Percentiles rank a stretch among this genome's conserved stretches.
Conservation (phyloP, 2,888 invertebrate species). For the Torymus tubicola region DNA sequence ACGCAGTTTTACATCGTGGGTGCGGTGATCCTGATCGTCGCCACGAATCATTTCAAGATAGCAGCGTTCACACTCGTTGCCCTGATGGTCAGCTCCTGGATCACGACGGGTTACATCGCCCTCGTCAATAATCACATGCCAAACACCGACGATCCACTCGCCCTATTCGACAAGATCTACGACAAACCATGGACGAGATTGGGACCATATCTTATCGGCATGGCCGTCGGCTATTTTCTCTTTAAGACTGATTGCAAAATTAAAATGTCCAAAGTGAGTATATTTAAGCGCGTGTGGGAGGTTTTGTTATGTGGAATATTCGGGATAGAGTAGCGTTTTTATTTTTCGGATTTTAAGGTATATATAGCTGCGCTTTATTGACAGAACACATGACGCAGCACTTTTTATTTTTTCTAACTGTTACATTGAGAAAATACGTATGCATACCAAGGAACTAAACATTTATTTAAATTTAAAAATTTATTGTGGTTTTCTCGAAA, state of each 20-base stretch:
- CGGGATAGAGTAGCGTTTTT: too few species aligned
- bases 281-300: not conserved
- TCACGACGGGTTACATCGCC: constrained; percentile 88
- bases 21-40: constrained; percentile 87
- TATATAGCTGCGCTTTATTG: too few species aligned
- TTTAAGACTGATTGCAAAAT: constrained; percentile 90
- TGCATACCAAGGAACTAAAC: too few species aligned
- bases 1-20: constrained; percentile 92
- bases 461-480: too few species aligned
- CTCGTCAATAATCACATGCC: constrained; percentile 88
- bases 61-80: constrained; percentile 82
- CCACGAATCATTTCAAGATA: constrained; percentile 87
- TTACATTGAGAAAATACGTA: too few species aligned
- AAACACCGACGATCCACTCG: constrained; percentile 87
- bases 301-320: too few species aligned
- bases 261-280: constrained; percentile 83
- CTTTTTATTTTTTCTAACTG: too few species aligned
- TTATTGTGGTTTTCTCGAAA: too few species aligned
- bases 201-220: constrained; percentile 90
- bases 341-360: too few species aligned
- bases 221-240: constrained; percentile 89
- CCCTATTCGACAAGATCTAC: constrained; percentile 91
- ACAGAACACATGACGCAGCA: too few species aligned
- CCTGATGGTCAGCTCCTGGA: constrained; percentile 86
- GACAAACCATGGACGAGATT: constrained; percentile 93